Evolutionary conservation across 2,113 vertebrate species (phyloP), one percentile per base, ranked within the genome.

Genomic region (Poicephalus meyeri): DNA sequence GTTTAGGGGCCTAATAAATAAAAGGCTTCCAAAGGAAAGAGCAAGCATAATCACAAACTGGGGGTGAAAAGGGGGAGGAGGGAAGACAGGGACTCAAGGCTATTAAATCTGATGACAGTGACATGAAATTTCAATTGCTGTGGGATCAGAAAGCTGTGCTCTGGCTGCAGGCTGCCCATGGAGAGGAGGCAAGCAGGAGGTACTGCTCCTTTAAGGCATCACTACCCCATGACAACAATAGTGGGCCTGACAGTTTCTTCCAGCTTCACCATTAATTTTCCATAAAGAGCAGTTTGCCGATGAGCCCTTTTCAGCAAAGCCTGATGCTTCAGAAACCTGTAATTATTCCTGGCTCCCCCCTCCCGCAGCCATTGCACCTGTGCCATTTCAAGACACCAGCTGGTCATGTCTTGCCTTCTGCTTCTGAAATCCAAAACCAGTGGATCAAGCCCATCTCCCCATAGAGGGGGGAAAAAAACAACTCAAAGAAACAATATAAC

Each of bases 351-450:
- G 96, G 95, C 95, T 98, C 97, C 97, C 97, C 96, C 97, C 98
- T 98, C 98, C 98, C 83, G 96, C 98, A 96, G 98, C 97, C 98
- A 98, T 97, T 98, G 98, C 98, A 98, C 98, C 98, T 98, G 98
- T 98, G 98, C 97, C 98, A 97, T 97, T 97, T 97, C 96, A 94
- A 98, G 97, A 97, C 97, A 98, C 98, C 98, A 98, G 98, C 98
- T 98, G 98, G 98, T 96, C 98, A 95, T 72, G 92, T 96, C 97
- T 97, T 98, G 97, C 97, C 97, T 98, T 97, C 97, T 98, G 98
- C 97, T 95, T 98, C 97, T 97, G 97, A 98, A 98, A 97, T 97
- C 96, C 95, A 97, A 97, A 97, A 97, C 96, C 93, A 96, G 89
- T 60, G 84, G 80, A 95, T 95, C 89, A 94, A 96, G 96, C 87